These are phyloP conservation scores for Zaprionus kolodkinae DNA, from an alignment of 1,140 invertebrate genomes.

Conservation along the genomic window DNA sequence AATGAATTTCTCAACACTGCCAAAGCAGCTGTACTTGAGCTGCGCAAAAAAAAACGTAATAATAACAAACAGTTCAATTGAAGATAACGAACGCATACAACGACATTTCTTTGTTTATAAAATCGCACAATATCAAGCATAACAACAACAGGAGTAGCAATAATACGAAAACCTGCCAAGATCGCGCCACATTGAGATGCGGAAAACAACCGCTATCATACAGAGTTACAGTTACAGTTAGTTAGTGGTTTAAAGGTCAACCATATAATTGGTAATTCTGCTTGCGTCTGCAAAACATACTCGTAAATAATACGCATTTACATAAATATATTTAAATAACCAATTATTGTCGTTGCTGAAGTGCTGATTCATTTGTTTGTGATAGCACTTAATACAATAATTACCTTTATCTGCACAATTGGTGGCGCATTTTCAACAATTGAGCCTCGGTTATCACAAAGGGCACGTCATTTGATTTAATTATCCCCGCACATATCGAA, in stretches of 20 bases:
- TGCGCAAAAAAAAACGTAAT: slow-evolving; percentile 36
- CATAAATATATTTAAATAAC: slow-evolving; percentile 20
- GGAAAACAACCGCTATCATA: slow-evolving; percentile 4
- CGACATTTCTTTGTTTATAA: slow-evolving; percentile 39
- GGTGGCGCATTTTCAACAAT: slow-evolving; percentile 27
- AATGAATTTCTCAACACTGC: slow-evolving; percentile 10
- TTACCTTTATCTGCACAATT: slow-evolving; percentile 42
- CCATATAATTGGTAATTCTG: background rate
- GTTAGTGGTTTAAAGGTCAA: slow-evolving; percentile 47
- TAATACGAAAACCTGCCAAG: background rate
- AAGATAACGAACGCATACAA: slow-evolving; percentile 28
- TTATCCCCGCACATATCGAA: slow-evolving; percentile 16
- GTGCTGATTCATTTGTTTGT: slow-evolving; percentile 59
- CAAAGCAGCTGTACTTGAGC: slow-evolving; percentile 15
- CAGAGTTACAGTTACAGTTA: slow-evolving; percentile 21
- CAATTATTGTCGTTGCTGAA: slow-evolving; percentile 5
- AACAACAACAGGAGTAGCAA: slow-evolving; percentile 2
- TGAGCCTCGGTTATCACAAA: slow-evolving; percentile 4
- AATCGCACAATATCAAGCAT: slow-evolving; percentile 32
- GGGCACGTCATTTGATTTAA: slow-evolving; percentile 8
- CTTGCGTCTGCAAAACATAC: background rate
- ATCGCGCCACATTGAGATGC: slow-evolving; percentile 23
- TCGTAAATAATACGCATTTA: background rate
- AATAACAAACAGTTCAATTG: slow-evolving; percentile 39
- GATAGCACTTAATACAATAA: slow-evolving; percentile 17